phyloP scores from a whole-genome alignment of 2,113 vertebrate species.

The Dromaius novaehollandiae region DNA sequence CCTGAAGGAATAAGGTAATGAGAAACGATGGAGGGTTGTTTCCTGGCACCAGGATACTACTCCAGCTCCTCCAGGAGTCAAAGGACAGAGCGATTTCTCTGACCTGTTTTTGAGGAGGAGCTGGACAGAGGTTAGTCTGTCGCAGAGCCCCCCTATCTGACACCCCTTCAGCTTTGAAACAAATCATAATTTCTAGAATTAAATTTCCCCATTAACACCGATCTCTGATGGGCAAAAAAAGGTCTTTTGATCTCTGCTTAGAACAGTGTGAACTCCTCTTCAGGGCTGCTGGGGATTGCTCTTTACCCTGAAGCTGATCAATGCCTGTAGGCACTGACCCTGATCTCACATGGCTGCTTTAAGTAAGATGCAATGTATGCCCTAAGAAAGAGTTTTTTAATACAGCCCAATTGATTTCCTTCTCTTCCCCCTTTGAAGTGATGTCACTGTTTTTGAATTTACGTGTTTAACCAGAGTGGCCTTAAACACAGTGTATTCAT shows the following conservation, averaged over 20 bases:
- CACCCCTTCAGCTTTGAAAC: neutral
- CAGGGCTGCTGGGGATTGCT: neutral
- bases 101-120: neutral
- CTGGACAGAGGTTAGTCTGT: neutral
- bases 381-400: neutral
- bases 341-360: neutral
- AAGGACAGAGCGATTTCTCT: neutral
- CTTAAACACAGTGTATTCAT: neutral
- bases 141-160: neutral
- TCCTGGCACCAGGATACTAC: neutral
- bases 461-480: neutral
- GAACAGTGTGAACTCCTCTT: neutral
- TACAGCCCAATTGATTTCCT: neutral
- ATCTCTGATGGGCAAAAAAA: neutral
- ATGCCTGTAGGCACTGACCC: neutral
- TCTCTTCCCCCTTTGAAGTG: neutral
- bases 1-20: neutral
- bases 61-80: neutral
- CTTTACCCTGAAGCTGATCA: neutral
- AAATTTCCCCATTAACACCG: neutral
- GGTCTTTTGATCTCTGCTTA: neutral
- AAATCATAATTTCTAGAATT: neutral
- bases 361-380: neutral
- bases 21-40: neutral
- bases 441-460: slow-evolving; percentile 29